Evolutionary conservation across 2,113 vertebrate species (phyloP).

Genomic region (Periophthalmodon schlosseri): DNA sequence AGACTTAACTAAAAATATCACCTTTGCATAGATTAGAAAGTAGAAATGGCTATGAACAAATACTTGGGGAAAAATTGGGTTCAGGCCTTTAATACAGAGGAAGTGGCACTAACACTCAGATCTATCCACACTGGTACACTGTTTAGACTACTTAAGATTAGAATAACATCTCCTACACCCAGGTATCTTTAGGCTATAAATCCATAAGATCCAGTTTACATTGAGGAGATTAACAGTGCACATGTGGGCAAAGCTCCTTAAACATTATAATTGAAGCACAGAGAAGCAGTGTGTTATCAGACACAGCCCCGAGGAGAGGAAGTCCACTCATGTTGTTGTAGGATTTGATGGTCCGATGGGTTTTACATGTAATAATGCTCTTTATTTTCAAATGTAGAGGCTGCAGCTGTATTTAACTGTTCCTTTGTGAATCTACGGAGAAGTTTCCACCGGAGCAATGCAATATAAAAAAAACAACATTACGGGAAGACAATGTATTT

Average conservation of each 20-base stretch:
- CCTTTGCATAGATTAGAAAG: too few relatives aligned
- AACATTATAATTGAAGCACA: slow-evolving; percentile 25
- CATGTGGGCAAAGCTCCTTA: background rate
- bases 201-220: background rate
- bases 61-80: too few relatives aligned
- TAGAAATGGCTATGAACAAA: too few relatives aligned
- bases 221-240: slow-evolving; percentile 2
- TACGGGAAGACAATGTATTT: background rate
- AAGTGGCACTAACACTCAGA: background rate
- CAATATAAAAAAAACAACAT: background rate
- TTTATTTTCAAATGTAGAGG: slow-evolving; percentile 53
- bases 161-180: background rate
- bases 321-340: slow-evolving; percentile 52
- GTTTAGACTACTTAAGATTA: background rate
- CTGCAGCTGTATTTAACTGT: slow-evolving; percentile 15
- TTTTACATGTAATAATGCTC: slow-evolving; percentile 49
- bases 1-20: too few relatives aligned
- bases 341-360: slow-evolving; percentile 77
- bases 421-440: slow-evolving; percentile 13
- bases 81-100: too few relatives aligned
- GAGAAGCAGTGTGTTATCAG: slow-evolving; percentile 66
- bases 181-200: background rate
- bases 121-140: background rate
- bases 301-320: slow-evolving; percentile 51
- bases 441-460: slow-evolving; percentile 17